Evolutionary conservation across 2,888 invertebrate genomes (phyloP).

Genomic region (Ormyrus nitidulus): DNA sequence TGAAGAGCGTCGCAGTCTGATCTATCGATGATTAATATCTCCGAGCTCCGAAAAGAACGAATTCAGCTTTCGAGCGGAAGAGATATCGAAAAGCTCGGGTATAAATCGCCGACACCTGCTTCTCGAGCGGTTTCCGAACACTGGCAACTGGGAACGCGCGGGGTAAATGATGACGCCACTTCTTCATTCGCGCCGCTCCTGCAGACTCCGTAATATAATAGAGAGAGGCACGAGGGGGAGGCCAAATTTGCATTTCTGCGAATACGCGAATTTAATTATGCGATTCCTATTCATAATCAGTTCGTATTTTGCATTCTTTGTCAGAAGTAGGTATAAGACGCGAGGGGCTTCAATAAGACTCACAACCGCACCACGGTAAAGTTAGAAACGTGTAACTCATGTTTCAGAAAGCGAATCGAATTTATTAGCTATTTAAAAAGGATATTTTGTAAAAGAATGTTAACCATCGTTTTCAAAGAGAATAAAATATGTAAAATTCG

Average conservation of each 20-base stretch:
- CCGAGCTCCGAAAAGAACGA: not conserved
- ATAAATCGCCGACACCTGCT: slow-evolving; percentile 55
- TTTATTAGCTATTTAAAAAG: too few species aligned
- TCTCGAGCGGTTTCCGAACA: slow-evolving; percentile 50
- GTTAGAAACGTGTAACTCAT: too few species aligned
- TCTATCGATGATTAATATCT: slow-evolving; percentile 43
- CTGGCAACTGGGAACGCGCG: not conserved
- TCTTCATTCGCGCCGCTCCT: slow-evolving; percentile 42
- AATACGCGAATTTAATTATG: slow-evolving; percentile 44
- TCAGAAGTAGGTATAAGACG: too few species aligned
- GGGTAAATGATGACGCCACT: slow-evolving; percentile 55
- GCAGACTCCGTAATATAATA: slow-evolving; percentile 6
- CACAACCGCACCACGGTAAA: too few species aligned
- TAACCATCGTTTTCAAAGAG: too few species aligned
- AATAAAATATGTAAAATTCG: too few species aligned
- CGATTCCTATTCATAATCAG: slow-evolving; percentile 28
- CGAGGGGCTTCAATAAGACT: too few species aligned
- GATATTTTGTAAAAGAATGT: too few species aligned
- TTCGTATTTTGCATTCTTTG: slow-evolving; percentile 19
- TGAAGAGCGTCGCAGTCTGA: slow-evolving; percentile 1
- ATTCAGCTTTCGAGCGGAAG: slow-evolving; percentile 10
- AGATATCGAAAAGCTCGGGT: slow-evolving; percentile 35
- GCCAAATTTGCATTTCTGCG: slow-evolving; percentile 32
- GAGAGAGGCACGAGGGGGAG: not conserved
- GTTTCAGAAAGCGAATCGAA: too few species aligned